Base-by-base conservation (phyloP, 35 echinoderm and acorn worm species). In the Apostichopus parvimensis region DNA sequence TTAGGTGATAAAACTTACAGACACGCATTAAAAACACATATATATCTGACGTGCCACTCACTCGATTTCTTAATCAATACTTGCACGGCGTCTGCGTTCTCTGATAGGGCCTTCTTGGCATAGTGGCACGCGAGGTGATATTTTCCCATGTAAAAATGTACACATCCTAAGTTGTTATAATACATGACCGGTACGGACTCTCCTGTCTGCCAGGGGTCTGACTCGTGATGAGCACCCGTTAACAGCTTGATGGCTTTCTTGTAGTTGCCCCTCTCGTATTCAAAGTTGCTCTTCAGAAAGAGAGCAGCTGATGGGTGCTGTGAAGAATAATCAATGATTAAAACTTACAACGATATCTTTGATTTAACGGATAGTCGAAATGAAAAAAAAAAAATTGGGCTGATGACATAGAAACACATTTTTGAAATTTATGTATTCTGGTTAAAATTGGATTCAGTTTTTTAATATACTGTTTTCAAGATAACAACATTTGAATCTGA, bases 281-380 rank as follows among this genome's bases (percentile, higher is more conserved):
- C 97, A 94, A 99, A 99, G 73, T 99, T 99, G 79, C 95, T 93
- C 59, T 99, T 99, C 28, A 99, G 82, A 70, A 99, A 99, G 21
- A 95, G 84, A 13, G 97, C 92, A 68, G 91, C 87, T 17, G 93
- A 54, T 1, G 94, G 92, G 92, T 99, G 93, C 78, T 62, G 78
- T 82, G 14, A 58, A 90, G 17, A 78, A 24, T 8, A 22, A 78
- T 17, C 8, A 8, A 24, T 78, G 34, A 45, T 45, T n/a, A 3
- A 45, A 45, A 4, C 34, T 45, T 0, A 45, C 34, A 4, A 45
- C 2, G 2, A 45, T 45, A 45, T 45, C 34, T 45, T 45, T 4
- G 3, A 45, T 45, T 45, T 45, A 45, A 45, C 4, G 34, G 34
- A 45, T 45, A 45, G 34, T 45, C 34, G n/a, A n/a, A n/a, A n/a